A percentile compares a stretch with the other conserved stretches of the same genome.
phyloP scores from a whole-genome alignment of 1,140 invertebrate species.

The Philopotamus ludificatus region DNA sequence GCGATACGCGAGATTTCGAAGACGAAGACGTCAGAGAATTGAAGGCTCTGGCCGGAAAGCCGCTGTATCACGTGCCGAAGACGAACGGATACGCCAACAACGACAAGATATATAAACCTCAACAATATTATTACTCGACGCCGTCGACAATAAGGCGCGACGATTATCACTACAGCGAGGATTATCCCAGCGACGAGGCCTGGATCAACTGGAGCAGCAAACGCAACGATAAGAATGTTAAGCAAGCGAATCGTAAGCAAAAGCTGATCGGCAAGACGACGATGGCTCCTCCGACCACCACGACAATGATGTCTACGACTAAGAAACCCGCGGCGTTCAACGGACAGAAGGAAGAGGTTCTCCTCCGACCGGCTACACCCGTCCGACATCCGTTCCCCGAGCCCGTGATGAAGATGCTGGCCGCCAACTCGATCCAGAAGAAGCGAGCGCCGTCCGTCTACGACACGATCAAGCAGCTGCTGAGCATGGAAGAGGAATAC shows the following conservation, averaged over 20 bases:
- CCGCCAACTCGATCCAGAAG: slow-evolving; percentile 46
- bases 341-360: slow-evolving; percentile 63
- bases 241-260: slow-evolving; percentile 27
- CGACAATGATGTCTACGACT: slow-evolving; percentile 24
- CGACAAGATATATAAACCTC: slow-evolving; percentile 10
- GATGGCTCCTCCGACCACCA: slow-evolving; percentile 33
- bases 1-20: slow-evolving; percentile 48
- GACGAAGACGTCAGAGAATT: slow-evolving; percentile 63
- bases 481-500: slow-evolving; percentile 55
- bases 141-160: slow-evolving; percentile 12
- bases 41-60: slow-evolving; percentile 58
- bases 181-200: slow-evolving; percentile 50
- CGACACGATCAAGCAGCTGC: slow-evolving; percentile 58
- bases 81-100: slow-evolving; percentile 42
- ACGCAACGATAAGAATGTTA: slow-evolving; percentile 43
- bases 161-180: slow-evolving; percentile 44
- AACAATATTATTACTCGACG: slow-evolving; percentile 27
- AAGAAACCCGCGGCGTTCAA: slow-evolving; percentile 32
- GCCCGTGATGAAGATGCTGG: slow-evolving; percentile 51
- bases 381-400: slow-evolving; percentile 52
- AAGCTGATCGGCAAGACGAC: slow-evolving; percentile 28
- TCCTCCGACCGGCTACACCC: slow-evolving; percentile 58
- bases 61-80: slow-evolving; percentile 53
- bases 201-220: slow-evolving; percentile 58
- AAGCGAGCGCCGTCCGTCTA: slow-evolving; percentile 50